A percentile compares a stretch with the other conserved stretches of the same genome.
These are phyloP conservation scores for Torymus aiolomorphi DNA, from an alignment of 2,888 invertebrate species.

Conservation along the genomic window DNA sequence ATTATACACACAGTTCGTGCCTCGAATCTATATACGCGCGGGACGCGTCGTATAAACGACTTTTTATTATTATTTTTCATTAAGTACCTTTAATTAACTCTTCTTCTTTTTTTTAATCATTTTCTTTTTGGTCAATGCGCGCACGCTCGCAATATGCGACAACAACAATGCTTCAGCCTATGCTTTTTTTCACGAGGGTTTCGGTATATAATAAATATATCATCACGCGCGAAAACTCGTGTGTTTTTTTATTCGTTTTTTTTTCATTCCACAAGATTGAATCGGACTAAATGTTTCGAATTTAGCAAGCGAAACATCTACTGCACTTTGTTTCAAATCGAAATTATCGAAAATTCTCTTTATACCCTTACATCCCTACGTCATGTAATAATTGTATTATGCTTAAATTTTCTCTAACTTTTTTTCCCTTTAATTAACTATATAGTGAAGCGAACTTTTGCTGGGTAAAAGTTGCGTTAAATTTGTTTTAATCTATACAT, in stretches of 20 bases:
- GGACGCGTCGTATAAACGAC: constrained; percentile 9
- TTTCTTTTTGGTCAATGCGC: constrained; percentile 52
- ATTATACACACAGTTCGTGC: constrained; percentile 32
- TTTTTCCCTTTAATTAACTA: too few species aligned
- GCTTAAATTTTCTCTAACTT: neutral
- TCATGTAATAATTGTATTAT: neutral
- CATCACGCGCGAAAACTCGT: constrained; percentile 1
- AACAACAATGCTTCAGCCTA: constrained; percentile 17
- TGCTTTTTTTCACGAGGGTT: constrained; percentile 7
- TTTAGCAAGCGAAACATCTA: too few species aligned
- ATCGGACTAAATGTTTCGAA: constrained; percentile 18
- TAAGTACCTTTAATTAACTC: constrained; percentile 16
- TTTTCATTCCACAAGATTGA: constrained; percentile 10
- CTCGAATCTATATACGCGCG: constrained; percentile 6
- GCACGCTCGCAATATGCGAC: constrained; percentile 39
- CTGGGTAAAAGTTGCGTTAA: too few species aligned
- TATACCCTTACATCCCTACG: neutral
- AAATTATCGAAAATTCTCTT: constrained; percentile 6
- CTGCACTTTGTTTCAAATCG: too few species aligned
- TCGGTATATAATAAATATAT: constrained; percentile 11
- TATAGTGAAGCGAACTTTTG: too few species aligned
- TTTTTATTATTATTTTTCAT: constrained; percentile 4
- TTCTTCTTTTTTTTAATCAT: constrained; percentile 36
- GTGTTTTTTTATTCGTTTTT: neutral
- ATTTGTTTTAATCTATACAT: neutral